Base-by-base conservation (phyloP, 1,140 invertebrate genomes). In the Hyphantria cunea region DNA sequence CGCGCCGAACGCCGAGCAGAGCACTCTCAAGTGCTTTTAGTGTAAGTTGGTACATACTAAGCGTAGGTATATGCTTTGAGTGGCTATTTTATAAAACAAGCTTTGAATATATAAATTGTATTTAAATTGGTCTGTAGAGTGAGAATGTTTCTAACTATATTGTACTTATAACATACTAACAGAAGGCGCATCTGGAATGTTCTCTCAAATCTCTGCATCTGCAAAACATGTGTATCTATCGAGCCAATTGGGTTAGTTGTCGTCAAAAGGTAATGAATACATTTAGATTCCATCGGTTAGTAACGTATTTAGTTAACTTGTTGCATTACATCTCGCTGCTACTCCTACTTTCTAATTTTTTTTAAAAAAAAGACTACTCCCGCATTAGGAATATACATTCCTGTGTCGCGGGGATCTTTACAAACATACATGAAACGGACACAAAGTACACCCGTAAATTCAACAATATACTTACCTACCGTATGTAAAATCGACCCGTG, bases 1-100 rank as follows among this genome's bases (percentile, higher is more conserved):
- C 75, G 71, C 42, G 37, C 39, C 66, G 56, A 66, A 37, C 54
- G 54, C 47, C 68, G 56, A 66, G 34, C 50, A 67, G 51, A 47
- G 56, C 51, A 68, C 64, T 59, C 58, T 72, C 68, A 68, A 76
- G 76, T 74, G 74, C 70, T 73, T 78, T 69, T 70, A 74, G 73
- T 45, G 65, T 62, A 61, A 66, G 49, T 42, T 64, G 42, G 34
- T 69, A 49, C 17, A 2, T 37, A 37, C 1, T 44, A 44, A n/a
- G 10, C 12, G 5, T 54, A n/a, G n/a, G n/a, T n/a, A 32, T 33
- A 45, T 5, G 17, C 41, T 44, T 33, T 25, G 11, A 58, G 41
- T 61, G 37, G 2, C 5, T 25, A 25, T 37, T 52, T 25, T 50
- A 45, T 61, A 31, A 47, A n/a, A 10, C 14, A 54, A 61, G 8